phyloP scores from a whole-genome alignment of 2,888 invertebrate genomes.

The Cerastis leucographa region DNA sequence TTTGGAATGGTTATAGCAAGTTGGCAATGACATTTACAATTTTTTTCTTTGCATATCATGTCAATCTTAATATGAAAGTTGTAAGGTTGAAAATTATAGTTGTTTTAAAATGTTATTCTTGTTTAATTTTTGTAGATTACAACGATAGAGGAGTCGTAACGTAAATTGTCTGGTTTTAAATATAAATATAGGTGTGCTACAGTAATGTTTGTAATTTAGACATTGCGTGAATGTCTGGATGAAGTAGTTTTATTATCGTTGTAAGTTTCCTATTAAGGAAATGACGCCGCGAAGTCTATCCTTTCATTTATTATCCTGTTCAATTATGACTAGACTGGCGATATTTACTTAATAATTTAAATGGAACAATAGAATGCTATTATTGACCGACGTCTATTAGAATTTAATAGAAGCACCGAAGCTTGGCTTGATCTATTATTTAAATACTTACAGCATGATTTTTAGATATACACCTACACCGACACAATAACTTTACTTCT shows the following conservation, averaged over 20 bases:
- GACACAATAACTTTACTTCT: too few relatives aligned
- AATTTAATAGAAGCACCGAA: neutral
- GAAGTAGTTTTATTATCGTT: conserved; percentile 30
- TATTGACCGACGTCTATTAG: neutral
- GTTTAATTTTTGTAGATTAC: conserved; percentile 73
- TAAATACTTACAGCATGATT: neutral
- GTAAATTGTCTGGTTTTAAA: conserved; percentile 71
- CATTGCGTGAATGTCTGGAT: conserved; percentile 54
- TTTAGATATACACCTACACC: too few relatives aligned
- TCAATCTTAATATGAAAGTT: conserved; percentile 69
- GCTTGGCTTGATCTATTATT: neutral
- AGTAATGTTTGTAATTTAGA: conserved; percentile 56
- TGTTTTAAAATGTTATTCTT: conserved; percentile 63
- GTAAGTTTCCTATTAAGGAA: neutral
- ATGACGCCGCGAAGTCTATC: neutral
- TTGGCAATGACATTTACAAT: conserved; percentile 59
- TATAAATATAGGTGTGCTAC: conserved; percentile 62
- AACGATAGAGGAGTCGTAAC: conserved; percentile 74
- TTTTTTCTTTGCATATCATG: conserved; percentile 65
- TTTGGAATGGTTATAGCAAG: conserved; percentile 22
- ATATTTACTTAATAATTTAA: neutral
- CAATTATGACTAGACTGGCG: too few relatives aligned
- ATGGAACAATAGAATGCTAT: neutral
- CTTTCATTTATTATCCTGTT: neutral
- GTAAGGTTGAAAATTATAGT: conserved; percentile 69